phyloP scores from a whole-genome alignment of 2,797 vertebrate species.

The Botia kubotai region DNA sequence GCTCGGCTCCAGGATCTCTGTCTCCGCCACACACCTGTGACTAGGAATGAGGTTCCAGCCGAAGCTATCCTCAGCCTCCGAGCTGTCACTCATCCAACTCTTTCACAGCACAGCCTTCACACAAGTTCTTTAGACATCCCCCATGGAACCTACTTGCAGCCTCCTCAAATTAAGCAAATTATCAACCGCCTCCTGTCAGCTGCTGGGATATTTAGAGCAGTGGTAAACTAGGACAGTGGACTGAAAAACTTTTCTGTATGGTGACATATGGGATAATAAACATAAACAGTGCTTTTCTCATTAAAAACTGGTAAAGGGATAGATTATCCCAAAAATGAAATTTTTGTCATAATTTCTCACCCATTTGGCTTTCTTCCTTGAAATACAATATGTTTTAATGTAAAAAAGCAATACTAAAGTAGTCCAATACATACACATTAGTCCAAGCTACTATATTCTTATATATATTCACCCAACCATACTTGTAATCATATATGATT shows the following conservation, averaged over 20 bases:
- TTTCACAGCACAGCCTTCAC: constrained; percentile 23
- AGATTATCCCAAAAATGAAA: not conserved
- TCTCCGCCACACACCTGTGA: constrained; percentile 60
- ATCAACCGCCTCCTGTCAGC: constrained; percentile 18
- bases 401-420: too few species aligned
- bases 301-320: not conserved
- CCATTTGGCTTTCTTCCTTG: not conserved
- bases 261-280: not conserved
- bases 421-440: too few species aligned
- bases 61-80: constrained; percentile 26
- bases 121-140: constrained; percentile 27
- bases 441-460: too few species aligned
- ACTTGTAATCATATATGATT: too few species aligned
- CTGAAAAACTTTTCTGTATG: not conserved
- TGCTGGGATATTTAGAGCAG: constrained; percentile 16
- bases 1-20: constrained; percentile 47
- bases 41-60: constrained; percentile 53
- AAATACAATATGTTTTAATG: not conserved
- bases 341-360: not conserved
- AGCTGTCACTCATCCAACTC: constrained; percentile 54
- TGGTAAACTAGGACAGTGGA: constrained; percentile 30
- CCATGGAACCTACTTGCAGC: constrained; percentile 27
- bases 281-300: not conserved
- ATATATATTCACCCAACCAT: too few species aligned
- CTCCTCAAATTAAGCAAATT: constrained; percentile 43